phyloP scores from a whole-genome alignment of 2,113 vertebrate genomes.

The Ascaphus truei region DNA sequence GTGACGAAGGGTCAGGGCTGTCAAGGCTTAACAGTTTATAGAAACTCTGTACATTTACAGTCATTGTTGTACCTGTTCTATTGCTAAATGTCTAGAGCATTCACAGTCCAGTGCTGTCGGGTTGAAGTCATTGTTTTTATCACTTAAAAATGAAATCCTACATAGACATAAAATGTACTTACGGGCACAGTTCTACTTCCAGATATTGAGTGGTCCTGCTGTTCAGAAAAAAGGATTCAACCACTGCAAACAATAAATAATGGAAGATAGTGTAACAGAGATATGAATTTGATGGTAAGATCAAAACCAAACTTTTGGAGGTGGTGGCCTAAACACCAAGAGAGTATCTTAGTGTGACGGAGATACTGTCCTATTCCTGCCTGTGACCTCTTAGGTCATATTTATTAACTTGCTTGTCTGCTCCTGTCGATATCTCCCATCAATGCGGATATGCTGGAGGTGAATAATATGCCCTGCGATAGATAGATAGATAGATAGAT shows the following conservation, averaged over 20 bases:
- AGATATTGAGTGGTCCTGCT: slow-evolving; percentile 29
- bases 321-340: background rate
- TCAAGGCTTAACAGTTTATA: slow-evolving; percentile 38
- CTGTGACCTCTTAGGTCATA: slow-evolving; percentile 15
- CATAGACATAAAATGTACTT: slow-evolving; percentile 36
- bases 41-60: slow-evolving; percentile 34
- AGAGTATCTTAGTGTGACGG: too few relatives aligned
- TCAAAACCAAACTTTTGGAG: background rate
- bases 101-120: slow-evolving; percentile 34
- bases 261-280: background rate
- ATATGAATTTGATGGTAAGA: background rate
- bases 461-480: background rate
- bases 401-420: slow-evolving; percentile 7
- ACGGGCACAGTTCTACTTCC: slow-evolving; percentile 38
- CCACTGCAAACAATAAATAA: slow-evolving; percentile 26
- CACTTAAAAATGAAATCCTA: slow-evolving; percentile 31
- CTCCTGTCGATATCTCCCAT: background rate
- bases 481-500: too few relatives aligned
- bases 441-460: background rate
- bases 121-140: slow-evolving; percentile 26
- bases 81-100: slow-evolving; percentile 35
- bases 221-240: slow-evolving; percentile 43
- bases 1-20: slow-evolving; percentile 36
- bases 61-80: slow-evolving; percentile 33
- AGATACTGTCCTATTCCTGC: too few relatives aligned